Conservation (phyloP, 2,888 invertebrate species). For the Mechanitis mazaeus region DNA sequence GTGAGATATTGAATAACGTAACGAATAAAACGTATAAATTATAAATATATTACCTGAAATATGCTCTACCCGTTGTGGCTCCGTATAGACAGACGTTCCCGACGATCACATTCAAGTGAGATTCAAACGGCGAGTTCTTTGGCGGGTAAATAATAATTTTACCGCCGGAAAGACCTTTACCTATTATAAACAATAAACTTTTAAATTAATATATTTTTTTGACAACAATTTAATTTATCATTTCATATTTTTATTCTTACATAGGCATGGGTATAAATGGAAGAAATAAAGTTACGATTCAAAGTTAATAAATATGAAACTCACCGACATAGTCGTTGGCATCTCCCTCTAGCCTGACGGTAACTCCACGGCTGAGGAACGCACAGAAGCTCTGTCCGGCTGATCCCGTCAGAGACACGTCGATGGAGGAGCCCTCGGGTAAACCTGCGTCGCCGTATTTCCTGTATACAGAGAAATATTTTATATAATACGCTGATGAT, state of each 20-base stretch:
- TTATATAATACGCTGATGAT: too few relatives aligned
- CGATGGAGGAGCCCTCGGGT: slow-evolving; percentile 84
- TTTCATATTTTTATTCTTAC: too few relatives aligned
- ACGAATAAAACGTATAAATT: too few relatives aligned
- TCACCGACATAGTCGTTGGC: slow-evolving; percentile 98
- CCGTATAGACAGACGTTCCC: slow-evolving; percentile 97
- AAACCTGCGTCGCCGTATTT: slow-evolving; percentile 92
- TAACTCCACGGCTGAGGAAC: slow-evolving; percentile 93
- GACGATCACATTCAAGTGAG: slow-evolving; percentile 96
- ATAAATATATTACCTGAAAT: slow-evolving; percentile 78
- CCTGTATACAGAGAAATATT: slow-evolving; percentile 59
- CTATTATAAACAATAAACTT: slow-evolving; percentile 38
- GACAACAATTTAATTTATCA: too few relatives aligned
- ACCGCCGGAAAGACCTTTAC: slow-evolving; percentile 95
- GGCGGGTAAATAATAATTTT: slow-evolving; percentile 95
- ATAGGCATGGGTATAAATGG: too few relatives aligned
- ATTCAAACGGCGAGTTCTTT: slow-evolving; percentile 88
- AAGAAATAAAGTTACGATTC: too few relatives aligned
- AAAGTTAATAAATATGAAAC: slow-evolving; percentile 27
- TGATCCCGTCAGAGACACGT: slow-evolving; percentile 90
- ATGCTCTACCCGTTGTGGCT: slow-evolving; percentile 95
- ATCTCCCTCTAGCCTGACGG: slow-evolving; percentile 95
- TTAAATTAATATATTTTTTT: neutral
- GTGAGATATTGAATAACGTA: too few relatives aligned
- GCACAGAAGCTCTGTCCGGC: slow-evolving; percentile 99